A percentile compares a stretch with the other conserved stretches of the same genome.
These are phyloP conservation scores for Pachypeltis micranthus DNA, from an alignment of 1,140 invertebrate species.

Conservation along the genomic window DNA sequence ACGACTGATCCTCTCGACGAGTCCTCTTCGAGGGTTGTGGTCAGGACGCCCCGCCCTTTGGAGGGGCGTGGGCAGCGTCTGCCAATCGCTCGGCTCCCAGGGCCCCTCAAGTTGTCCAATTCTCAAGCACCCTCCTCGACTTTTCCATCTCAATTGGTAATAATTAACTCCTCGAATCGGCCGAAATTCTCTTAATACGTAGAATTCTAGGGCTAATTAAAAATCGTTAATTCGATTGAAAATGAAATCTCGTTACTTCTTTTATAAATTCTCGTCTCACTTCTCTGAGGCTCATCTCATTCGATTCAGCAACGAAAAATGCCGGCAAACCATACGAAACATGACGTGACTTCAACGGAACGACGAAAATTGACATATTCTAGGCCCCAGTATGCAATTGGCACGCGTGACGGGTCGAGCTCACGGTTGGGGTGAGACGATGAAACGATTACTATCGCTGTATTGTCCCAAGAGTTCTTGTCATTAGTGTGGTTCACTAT, in stretches of 20 bases:
- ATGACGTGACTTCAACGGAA: too few relatives aligned
- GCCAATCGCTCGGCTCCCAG: not conserved
- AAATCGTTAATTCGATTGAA: not conserved
- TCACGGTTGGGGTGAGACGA: too few relatives aligned
- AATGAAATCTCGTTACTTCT: not conserved
- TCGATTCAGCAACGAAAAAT: too few relatives aligned
- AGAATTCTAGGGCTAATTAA: not conserved
- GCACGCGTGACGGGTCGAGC: too few relatives aligned
- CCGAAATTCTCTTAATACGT: not conserved
- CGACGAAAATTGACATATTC: too few relatives aligned
- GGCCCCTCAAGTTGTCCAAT: not conserved
- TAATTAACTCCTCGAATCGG: not conserved
- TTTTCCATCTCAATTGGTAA: not conserved
- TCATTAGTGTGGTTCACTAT: too few relatives aligned
- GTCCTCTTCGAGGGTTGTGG: not conserved
- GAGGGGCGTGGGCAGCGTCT: not conserved
- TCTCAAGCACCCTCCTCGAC: not conserved
- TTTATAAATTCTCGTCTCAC: too few relatives aligned
- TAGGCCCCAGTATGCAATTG: too few relatives aligned
- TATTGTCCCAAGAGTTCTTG: too few relatives aligned
- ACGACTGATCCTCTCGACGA: not conserved
- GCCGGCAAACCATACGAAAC: too few relatives aligned
- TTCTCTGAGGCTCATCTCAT: too few relatives aligned
- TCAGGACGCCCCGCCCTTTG: not conserved
- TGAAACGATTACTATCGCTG: too few relatives aligned